These are phyloP conservation scores for Thrips palmi DNA, from an alignment of 1,140 invertebrate species.

Conservation along the genomic window DNA sequence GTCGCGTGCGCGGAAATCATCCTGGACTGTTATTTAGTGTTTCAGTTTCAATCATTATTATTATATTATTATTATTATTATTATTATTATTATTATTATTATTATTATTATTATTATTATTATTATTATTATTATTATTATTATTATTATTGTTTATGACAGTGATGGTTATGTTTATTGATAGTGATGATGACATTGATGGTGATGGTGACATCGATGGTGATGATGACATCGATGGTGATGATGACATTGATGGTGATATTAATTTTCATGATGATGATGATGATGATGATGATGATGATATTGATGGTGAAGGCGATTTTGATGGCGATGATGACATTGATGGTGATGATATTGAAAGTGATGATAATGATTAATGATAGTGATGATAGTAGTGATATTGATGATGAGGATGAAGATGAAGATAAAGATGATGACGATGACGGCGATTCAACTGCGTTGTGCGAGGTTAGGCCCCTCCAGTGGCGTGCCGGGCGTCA, in stretches of 20 bases:
- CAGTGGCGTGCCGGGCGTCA: no score
- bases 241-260: conserved; percentile 7
- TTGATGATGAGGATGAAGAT: conserved; percentile 6
- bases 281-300: conserved; percentile 9
- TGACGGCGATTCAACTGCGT: no score
- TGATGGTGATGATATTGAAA: conserved; percentile 7
- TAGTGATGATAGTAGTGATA: conserved; percentile 5
- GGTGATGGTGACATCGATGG: conserved; percentile 6
- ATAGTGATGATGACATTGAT: conserved; percentile 6
- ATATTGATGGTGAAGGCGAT: conserved; percentile 6
- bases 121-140: no score
- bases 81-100: no score
- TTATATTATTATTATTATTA: no score
- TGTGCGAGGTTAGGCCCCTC: no score
- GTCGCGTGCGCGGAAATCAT: no score
- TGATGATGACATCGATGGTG: conserved; percentile 7
- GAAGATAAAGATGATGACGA: no score
- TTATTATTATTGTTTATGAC: no score
- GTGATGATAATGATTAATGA: conserved; percentile 7
- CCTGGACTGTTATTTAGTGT: no score
- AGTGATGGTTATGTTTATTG: conserved; percentile 6
- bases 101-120: no score
- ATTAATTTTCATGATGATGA: conserved; percentile 6
- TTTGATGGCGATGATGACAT: conserved; percentile 6
- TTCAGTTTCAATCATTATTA: no score